Base-by-base conservation (phyloP, 1,140 invertebrate species). In the Parapsyche elsis region DNA sequence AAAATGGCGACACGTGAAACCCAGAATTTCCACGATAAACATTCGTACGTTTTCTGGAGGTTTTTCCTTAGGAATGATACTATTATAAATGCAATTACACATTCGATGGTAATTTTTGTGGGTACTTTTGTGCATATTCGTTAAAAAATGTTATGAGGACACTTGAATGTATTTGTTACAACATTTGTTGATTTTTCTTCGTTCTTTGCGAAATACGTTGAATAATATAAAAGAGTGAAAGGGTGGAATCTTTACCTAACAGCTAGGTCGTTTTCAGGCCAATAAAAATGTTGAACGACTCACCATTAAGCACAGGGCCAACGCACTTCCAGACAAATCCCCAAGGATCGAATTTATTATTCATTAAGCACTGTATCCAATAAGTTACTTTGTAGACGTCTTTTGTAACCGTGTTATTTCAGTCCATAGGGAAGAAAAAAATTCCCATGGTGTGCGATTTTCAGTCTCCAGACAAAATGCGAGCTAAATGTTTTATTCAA, bases 221-320 rank as follows among this genome's bases (percentile, higher is more conserved):
- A 53, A 53, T 53, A 53, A 53, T 14, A 23, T 67, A 67, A 30
- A 67, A 67, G 24, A 12, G 64, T 26, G 24, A 53, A 67, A 19
- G 64, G 64, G 19, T 24, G 26, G 21, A 67, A 67, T 67, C 24
- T 24, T 19, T 24, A 67, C 64, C 64, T 67, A 10, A 9, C 64
- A 12, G n/a, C 24, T 24, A 30, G 64, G 64, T 67, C 64, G 64
- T 67, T 67, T 67, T 67, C 64, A 10, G 19, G 24, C 64, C 64
- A 23, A 67, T 67, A 67, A 67, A 67, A 67, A 67, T 67, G 64
- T 67, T 67, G 64, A 67, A 67, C 64, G 64, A 67, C 64, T 67
- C 64, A 10, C 5, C 64, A 26, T 67, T 67, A 67, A 67, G 14
- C 23, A 23, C 64, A 26, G 64, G 24, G 10, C 23, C 24, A 14